A percentile compares a stretch with the other conserved stretches of the same genome.
Evolutionary conservation across 2,888 invertebrate species (phyloP).

Genomic region (Aricia artaxerxes): DNA sequence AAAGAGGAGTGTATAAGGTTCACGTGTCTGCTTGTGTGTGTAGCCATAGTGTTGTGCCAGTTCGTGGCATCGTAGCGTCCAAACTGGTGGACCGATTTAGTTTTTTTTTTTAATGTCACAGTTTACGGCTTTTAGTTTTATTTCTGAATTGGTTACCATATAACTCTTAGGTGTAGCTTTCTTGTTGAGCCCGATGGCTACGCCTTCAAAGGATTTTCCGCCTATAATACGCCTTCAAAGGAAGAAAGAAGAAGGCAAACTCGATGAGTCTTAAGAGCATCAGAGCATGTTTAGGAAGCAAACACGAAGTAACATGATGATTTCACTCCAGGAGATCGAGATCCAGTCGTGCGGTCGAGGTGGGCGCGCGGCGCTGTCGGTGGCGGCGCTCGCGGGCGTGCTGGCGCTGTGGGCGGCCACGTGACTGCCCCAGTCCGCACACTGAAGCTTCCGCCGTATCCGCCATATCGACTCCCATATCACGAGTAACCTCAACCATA

Average conservation of each 20-base stretch:
- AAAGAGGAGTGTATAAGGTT: too few species aligned
- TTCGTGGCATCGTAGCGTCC: too few species aligned
- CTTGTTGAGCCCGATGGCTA: too few species aligned
- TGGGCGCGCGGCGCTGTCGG: conserved; percentile 51
- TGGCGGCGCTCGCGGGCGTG: conserved; percentile 52
- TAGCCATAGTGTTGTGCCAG: too few species aligned
- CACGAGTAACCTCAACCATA: conserved; percentile 39
- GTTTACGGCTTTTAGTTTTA: too few species aligned
- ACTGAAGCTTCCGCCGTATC: conserved; percentile 41
- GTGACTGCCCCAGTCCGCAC: conserved; percentile 60
- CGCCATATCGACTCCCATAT: conserved; percentile 44
- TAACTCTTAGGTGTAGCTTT: not conserved
- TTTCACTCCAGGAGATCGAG: conserved; percentile 80
- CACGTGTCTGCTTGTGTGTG: too few species aligned
- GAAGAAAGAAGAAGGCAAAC: too few species aligned
- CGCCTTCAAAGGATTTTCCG: too few species aligned
- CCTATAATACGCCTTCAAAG: too few species aligned
- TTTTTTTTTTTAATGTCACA: too few species aligned
- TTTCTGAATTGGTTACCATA: too few species aligned
- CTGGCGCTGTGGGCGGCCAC: conserved; percentile 51
- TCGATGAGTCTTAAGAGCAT: not conserved
- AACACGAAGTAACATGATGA: not conserved
- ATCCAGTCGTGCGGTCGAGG: conserved; percentile 83
- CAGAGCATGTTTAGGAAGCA: not conserved
- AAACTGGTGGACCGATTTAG: too few species aligned